Evolutionary conservation across 2,113 vertebrate species (phyloP).

Genomic region (Romanogobio albipinnatus): DNA sequence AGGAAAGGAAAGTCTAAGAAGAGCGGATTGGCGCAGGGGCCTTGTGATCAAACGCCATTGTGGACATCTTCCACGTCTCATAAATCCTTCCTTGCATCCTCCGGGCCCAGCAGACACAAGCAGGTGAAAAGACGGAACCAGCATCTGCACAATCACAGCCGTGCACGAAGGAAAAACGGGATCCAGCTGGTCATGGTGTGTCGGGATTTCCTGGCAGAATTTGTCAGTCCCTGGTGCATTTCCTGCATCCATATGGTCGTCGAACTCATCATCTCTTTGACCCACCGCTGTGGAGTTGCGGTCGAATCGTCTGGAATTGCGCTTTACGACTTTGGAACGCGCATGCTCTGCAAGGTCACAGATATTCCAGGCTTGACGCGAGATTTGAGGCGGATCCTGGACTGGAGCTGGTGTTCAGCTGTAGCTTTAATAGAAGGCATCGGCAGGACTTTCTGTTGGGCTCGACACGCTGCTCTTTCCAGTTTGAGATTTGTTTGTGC

Average conservation of each 20-base stretch:
- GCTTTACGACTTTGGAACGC: slow-evolving; percentile 77
- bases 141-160: slow-evolving; percentile 74
- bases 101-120: slow-evolving; percentile 76
- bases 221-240: slow-evolving; percentile 80
- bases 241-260: slow-evolving; percentile 84
- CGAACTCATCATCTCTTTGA: slow-evolving; percentile 82
- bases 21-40: slow-evolving; percentile 52
- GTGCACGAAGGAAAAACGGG: slow-evolving; percentile 66
- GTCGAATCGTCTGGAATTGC: slow-evolving; percentile 79
- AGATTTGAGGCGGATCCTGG: slow-evolving; percentile 68
- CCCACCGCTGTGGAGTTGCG: slow-evolving; percentile 77
- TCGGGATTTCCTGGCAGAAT: slow-evolving; percentile 77
- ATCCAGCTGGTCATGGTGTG: slow-evolving; percentile 69
- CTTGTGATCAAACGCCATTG: slow-evolving; percentile 65
- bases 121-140: slow-evolving; percentile 80
- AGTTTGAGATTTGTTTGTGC: slow-evolving; percentile 75
- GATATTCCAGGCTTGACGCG: slow-evolving; percentile 75
- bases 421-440: slow-evolving; percentile 66
- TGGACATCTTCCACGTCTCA: slow-evolving; percentile 58
- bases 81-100: slow-evolving; percentile 64
- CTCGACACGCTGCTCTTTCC: slow-evolving; percentile 71
- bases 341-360: slow-evolving; percentile 71
- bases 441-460: slow-evolving; percentile 56
- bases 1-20: slow-evolving; percentile 68
- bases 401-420: slow-evolving; percentile 64